Evolutionary conservation across 2,797 vertebrate species (phyloP).

Genomic region (Rhinatrema bivittatum): DNA sequence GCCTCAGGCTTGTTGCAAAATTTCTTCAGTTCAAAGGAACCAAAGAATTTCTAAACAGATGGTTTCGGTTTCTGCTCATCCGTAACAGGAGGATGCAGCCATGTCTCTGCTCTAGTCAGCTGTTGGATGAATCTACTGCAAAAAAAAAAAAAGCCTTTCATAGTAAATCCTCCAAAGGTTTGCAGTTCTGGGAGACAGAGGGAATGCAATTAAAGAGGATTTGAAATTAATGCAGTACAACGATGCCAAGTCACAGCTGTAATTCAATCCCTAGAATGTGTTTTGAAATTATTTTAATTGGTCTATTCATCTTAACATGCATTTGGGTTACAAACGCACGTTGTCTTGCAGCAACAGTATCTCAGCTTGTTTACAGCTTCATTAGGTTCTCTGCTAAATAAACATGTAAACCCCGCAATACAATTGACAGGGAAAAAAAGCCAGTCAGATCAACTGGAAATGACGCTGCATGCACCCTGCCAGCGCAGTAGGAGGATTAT

Average conservation of each 20-base stretch:
- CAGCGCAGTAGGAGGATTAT: no score
- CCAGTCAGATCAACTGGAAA: no score
- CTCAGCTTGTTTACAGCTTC: constrained; percentile 30
- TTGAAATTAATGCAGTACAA: constrained; percentile 7
- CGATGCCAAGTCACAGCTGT: constrained; percentile 16
- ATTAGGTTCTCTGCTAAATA: constrained; percentile 36
- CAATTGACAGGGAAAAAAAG: no score
- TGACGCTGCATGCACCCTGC: no score
- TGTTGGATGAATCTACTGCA: constrained; percentile 3
- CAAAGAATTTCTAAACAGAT: no score
- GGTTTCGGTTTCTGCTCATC: neutral
- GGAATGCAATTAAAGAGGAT: constrained; percentile 11
- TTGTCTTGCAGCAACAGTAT: constrained; percentile 35
- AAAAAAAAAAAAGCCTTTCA: constrained; percentile 3
- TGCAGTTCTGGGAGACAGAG: constrained; percentile 6
- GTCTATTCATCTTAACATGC: constrained; percentile 33
- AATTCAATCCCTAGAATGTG: constrained; percentile 28
- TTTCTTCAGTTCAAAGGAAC: no score
- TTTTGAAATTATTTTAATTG: constrained; percentile 39
- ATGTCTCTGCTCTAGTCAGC: neutral
- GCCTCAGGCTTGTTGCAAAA: no score
- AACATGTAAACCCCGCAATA: no score
- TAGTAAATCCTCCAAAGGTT: neutral
- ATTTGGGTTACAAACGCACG: constrained; percentile 23
- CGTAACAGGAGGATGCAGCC: neutral